A percentile compares a stretch with the other conserved stretches of the same genome.
phyloP scores from a whole-genome alignment of 2,113 vertebrate genomes.

The Phyllostomus hastatus region DNA sequence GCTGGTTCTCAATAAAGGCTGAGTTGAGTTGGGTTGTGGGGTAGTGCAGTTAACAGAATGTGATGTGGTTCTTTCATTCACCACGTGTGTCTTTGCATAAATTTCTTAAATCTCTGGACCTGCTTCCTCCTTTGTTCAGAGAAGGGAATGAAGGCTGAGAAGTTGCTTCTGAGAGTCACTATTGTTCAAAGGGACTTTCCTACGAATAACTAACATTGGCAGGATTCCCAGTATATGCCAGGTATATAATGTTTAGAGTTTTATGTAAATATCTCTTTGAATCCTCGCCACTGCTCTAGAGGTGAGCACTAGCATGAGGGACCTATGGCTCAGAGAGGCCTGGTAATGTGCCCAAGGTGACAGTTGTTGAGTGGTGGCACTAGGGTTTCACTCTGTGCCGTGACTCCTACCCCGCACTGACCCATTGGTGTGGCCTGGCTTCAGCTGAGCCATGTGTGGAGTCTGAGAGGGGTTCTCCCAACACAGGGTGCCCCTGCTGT shows the following conservation, averaged over 20 bases:
- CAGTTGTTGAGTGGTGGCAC: too few relatives aligned
- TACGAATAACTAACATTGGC: neutral
- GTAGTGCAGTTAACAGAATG: neutral
- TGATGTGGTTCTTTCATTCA: neutral
- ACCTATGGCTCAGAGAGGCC: neutral
- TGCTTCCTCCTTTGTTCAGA: neutral
- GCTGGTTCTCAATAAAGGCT: neutral
- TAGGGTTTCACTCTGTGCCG: neutral
- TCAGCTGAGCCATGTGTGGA: fast-evolving
- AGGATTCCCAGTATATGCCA: neutral
- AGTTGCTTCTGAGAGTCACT: neutral
- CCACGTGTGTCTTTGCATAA: neutral
- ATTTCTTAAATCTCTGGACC: neutral
- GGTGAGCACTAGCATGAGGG: neutral
- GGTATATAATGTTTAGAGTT: neutral
- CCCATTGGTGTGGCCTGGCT: neutral
- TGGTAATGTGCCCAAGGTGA: neutral
- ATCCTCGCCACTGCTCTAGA: neutral
- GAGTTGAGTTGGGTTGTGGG: neutral
- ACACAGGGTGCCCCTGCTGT: neutral
- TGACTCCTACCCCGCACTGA: fast-evolving
- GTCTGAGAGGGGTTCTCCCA: neutral
- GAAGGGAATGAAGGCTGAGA: neutral
- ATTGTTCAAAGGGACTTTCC: neutral
- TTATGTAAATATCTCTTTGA: neutral